phyloP scores from a whole-genome alignment of 2,888 invertebrate species.

The Thumatha senex region DNA sequence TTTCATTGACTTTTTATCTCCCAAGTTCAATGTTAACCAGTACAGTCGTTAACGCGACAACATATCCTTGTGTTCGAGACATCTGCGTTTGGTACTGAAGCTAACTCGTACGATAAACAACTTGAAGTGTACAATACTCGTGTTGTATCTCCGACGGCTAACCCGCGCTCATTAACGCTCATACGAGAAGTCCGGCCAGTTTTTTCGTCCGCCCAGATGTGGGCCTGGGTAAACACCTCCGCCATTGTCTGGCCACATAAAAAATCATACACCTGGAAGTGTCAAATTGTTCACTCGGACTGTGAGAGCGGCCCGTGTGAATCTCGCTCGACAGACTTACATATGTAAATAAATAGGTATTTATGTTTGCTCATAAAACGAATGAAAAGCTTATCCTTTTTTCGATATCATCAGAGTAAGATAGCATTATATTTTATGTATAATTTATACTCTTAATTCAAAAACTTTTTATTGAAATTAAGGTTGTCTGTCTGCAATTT shows the following conservation, averaged over 20 bases:
- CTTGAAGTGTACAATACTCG: slow-evolving; percentile 51
- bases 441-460: slow-evolving; percentile 9
- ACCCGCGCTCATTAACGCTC: slow-evolving; percentile 72
- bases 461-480: slow-evolving; percentile 7
- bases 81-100: slow-evolving; percentile 62
- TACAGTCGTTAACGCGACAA: slow-evolving; percentile 61
- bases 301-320: slow-evolving; percentile 74
- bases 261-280: slow-evolving; percentile 82
- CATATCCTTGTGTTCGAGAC: slow-evolving; percentile 60
- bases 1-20: slow-evolving; percentile 75
- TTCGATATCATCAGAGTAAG: slow-evolving; percentile 17
- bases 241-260: slow-evolving; percentile 69
- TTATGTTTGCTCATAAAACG: slow-evolving; percentile 18
- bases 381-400: slow-evolving; percentile 7
- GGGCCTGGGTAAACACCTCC: slow-evolving; percentile 71
- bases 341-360: slow-evolving; percentile 37
- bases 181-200: slow-evolving; percentile 78
- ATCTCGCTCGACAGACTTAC: slow-evolving; percentile 46
- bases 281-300: slow-evolving; percentile 80
- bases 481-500: slow-evolving; percentile 10
- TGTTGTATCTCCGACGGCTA: slow-evolving; percentile 41
- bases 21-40: slow-evolving; percentile 75
- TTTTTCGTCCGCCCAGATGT: slow-evolving; percentile 80
- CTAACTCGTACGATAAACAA: slow-evolving; percentile 66
- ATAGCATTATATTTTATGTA: slow-evolving; percentile 17